Conservation (phyloP, 2,797 vertebrate species). For the Sus cebifrons region DNA sequence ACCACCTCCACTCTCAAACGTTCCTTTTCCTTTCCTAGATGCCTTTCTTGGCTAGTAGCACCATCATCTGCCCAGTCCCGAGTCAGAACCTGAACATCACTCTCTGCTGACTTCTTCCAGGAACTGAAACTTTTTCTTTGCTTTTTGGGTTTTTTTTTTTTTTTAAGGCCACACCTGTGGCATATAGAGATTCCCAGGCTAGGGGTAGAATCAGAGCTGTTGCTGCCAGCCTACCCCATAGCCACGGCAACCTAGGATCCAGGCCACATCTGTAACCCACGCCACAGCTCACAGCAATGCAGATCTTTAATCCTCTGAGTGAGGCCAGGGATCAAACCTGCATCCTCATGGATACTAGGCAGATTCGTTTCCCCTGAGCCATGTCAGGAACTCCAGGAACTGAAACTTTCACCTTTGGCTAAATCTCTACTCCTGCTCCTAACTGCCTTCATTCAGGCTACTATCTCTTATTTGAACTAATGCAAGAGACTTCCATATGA, state of each 20-base stretch:
- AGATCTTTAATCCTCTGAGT: too few species aligned
- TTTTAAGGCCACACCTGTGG: too few species aligned
- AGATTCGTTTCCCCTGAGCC: too few species aligned
- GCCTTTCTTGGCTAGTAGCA: background rate
- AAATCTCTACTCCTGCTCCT: background rate
- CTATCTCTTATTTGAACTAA: background rate
- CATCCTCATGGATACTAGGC: too few species aligned
- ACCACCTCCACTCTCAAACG: background rate
- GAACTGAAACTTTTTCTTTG: background rate
- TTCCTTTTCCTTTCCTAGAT: background rate
- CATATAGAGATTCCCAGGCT: too few species aligned
- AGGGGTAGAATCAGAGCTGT: too few species aligned
- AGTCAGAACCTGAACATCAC: background rate
- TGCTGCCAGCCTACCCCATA: too few species aligned
- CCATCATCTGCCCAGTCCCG: background rate
- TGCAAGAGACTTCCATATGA: background rate
- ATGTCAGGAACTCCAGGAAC: background rate
- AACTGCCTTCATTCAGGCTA: background rate
- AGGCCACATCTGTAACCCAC: too few species aligned
- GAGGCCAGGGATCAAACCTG: too few species aligned
- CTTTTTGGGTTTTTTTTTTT: too few species aligned
- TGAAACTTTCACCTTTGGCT: background rate
- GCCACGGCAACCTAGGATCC: too few species aligned
- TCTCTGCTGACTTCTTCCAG: background rate
- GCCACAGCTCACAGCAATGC: too few species aligned